A percentile compares a stretch with the other conserved stretches of the same genome.
These are phyloP conservation scores for Sebastes variabilis DNA, from an alignment of 2,797 vertebrate genomes.

Conservation along the genomic window DNA sequence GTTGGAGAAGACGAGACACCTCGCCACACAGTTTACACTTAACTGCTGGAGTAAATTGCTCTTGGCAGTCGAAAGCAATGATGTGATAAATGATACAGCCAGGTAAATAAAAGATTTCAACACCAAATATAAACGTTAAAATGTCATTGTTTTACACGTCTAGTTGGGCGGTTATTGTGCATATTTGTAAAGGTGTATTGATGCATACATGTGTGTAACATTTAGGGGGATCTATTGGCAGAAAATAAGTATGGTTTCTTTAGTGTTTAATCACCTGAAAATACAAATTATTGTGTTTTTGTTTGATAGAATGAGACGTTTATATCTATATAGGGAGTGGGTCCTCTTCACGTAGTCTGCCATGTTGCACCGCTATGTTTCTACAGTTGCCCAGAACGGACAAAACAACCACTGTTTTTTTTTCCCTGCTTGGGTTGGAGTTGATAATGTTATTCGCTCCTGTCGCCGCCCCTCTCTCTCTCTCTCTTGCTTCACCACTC, in stretches of 20 bases:
- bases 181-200: slow-evolving; percentile 19
- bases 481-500: too few species aligned
- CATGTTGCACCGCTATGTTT: too few species aligned
- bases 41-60: slow-evolving; percentile 50
- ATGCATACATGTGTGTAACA: background rate
- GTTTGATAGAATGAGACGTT: background rate
- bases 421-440: too few species aligned
- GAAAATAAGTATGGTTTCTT: background rate
- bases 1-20: slow-evolving; percentile 57
- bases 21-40: slow-evolving; percentile 48
- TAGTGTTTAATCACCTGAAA: background rate
- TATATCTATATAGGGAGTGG: fast-evolving
- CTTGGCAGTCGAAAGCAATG: slow-evolving; percentile 48
- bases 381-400: too few species aligned
- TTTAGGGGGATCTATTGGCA: background rate
- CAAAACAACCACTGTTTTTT: too few species aligned
- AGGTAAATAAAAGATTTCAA: slow-evolving; percentile 41
- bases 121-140: slow-evolving; percentile 35
- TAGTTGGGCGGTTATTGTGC: slow-evolving; percentile 2
- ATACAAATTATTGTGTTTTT: background rate
- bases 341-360: background rate
- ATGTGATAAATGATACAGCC: slow-evolving; percentile 34
- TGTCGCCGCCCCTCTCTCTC: too few species aligned
- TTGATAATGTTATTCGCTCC: too few species aligned
- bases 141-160: background rate